Evolutionary conservation across 1,140 invertebrate species (phyloP).

Genomic region (Ceratina australensis): DNA sequence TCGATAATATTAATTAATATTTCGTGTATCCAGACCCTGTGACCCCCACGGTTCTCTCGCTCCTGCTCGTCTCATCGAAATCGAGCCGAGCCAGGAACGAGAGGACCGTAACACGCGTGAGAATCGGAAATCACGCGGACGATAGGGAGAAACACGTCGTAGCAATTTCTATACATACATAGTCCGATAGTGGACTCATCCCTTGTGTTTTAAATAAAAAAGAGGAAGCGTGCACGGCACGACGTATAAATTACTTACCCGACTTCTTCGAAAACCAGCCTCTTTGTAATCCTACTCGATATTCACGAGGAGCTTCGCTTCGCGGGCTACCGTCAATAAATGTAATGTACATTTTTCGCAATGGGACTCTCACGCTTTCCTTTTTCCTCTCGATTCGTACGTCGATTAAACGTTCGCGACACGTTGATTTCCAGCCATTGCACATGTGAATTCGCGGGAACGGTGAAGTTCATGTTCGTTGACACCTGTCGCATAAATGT

Average conservation of each 20-base stretch:
- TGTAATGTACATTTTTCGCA: conserved; percentile 76
- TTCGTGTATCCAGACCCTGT: conserved; percentile 46
- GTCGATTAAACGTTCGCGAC: not conserved
- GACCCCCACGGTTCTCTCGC: not conserved
- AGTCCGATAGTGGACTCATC: conserved; percentile 25
- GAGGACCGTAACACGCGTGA: not conserved
- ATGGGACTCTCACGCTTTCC: not conserved
- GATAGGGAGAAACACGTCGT: conserved; percentile 10
- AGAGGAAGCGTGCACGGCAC: not conserved
- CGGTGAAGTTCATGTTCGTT: not conserved
- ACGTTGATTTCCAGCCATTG: not conserved
- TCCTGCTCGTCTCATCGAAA: not conserved
- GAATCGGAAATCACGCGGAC: not conserved
- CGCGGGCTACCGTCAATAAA: conserved; percentile 74
- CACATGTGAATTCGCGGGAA: not conserved
- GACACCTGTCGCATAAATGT: too few relatives aligned
- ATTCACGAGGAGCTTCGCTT: conserved; percentile 73
- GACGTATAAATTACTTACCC: conserved; percentile 36
- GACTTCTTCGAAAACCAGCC: conserved; percentile 31
- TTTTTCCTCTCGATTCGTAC: not conserved
- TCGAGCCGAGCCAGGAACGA: not conserved
- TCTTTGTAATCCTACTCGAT: conserved; percentile 74
- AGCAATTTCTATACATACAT: conserved; percentile 22
- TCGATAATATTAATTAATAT: conserved; percentile 59
- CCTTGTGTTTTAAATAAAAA: not conserved